phyloP scores from a whole-genome alignment of 92 coral and sea anemone species.

The Palythoa grandiflora region DNA sequence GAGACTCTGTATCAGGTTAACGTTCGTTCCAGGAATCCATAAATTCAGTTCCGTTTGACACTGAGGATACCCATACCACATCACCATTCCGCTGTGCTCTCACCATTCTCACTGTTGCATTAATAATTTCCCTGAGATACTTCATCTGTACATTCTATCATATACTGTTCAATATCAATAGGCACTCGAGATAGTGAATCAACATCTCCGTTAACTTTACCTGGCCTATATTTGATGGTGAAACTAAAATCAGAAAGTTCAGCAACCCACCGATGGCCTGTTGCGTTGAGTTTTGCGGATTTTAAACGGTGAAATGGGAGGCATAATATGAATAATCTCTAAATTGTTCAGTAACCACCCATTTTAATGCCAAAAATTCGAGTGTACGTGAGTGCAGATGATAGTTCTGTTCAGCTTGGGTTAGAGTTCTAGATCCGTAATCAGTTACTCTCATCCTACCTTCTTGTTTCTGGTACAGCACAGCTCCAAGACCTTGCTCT shows the following conservation, averaged over 20 bases:
- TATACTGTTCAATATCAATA: slow-evolving; percentile 45
- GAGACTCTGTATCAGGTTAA: background rate
- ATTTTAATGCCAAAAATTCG: slow-evolving; percentile 21
- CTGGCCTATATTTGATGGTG: slow-evolving; percentile 52
- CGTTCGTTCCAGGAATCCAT: background rate
- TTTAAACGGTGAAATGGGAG: background rate
- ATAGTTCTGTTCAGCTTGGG: slow-evolving; percentile 33
- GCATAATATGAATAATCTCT: background rate
- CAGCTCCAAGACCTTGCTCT: slow-evolving; percentile 35
- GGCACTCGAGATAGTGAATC: slow-evolving; percentile 54
- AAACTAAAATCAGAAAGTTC: slow-evolving; percentile 46
- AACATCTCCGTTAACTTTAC: slow-evolving; percentile 43
- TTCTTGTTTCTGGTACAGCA: slow-evolving; percentile 35
- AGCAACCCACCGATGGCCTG: slow-evolving; percentile 49
- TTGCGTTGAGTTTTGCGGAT: background rate
- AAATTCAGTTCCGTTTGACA: slow-evolving; percentile 8
- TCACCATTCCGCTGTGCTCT: slow-evolving; percentile 61
- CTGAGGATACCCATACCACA: slow-evolving; percentile 1
- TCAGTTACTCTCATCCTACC: slow-evolving; percentile 55
- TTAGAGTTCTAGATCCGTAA: slow-evolving; percentile 55
- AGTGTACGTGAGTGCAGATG: too few species aligned
- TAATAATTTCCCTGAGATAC: slow-evolving; percentile 38
- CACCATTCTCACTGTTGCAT: slow-evolving; percentile 29
- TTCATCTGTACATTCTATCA: slow-evolving; percentile 34
- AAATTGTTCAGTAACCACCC: slow-evolving; percentile 32